Percentiles rank a stretch among this genome's conserved stretches.
phyloP scores from a whole-genome alignment of 2,113 vertebrate genomes.

The Stigmatopora nigra region DNA sequence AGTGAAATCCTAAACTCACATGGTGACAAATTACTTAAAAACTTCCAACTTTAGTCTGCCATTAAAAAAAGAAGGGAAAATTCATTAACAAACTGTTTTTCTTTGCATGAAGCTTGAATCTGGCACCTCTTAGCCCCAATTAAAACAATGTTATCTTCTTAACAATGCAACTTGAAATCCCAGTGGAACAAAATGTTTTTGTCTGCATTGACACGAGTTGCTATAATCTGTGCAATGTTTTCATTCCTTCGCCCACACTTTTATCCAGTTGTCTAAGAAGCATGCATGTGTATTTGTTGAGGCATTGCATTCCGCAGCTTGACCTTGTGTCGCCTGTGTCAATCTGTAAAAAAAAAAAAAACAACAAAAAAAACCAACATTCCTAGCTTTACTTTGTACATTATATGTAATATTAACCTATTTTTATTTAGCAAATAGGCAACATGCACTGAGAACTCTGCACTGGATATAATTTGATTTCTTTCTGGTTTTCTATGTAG shows the following conservation, averaged over 20 bases:
- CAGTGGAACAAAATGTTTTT: slow-evolving; percentile 11
- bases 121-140: slow-evolving; percentile 11
- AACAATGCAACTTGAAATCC: slow-evolving; percentile 2
- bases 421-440: background rate
- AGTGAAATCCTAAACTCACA: background rate
- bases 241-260: background rate
- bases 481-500: background rate
- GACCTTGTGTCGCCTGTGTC: background rate
- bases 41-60: background rate
- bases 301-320: background rate
- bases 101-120: slow-evolving; percentile 3
- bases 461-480: background rate
- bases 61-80: background rate
- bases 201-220: slow-evolving; percentile 3
- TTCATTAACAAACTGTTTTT: slow-evolving; percentile 3
- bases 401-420: background rate
- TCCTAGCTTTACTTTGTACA: background rate
- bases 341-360: background rate
- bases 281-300: slow-evolving; percentile 4
- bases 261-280: background rate
- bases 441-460: background rate
- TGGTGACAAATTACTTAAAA: background rate
- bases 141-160: slow-evolving; percentile 6
- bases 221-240: slow-evolving; percentile 7
- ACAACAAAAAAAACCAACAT: background rate